Base-by-base conservation (phyloP, 2,797 vertebrate species). In the Enteromius viviparus region DNA sequence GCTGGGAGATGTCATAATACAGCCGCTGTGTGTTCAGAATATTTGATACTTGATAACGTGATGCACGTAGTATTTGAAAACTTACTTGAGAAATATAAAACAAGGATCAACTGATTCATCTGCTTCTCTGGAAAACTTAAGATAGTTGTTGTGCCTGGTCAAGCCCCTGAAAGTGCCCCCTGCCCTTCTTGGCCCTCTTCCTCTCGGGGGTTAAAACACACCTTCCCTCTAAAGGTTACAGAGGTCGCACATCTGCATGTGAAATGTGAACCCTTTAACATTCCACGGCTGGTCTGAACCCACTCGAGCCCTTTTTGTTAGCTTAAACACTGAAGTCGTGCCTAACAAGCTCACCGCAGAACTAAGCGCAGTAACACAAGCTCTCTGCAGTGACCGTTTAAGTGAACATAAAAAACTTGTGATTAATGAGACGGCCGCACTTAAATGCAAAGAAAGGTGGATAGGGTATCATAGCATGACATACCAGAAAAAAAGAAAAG, bases 191-290 rank as follows among this genome's bases (percentile, higher is more conserved):
- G 86, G 90, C 85, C 89, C 85, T 90, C 89, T 91, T 89, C 88
- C 90, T 89, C 86, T 90, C 87, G 78, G 91, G 92, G 93, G 94
- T 94, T 94, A 94, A 95, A 94, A 93, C 92, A 89, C 94, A 93
- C 91, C 92, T 94, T 94, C 95, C 84, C 87, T 90, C 90, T 94
- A 95, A 91, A 94, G 94, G 96, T 95, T 94, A 95, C 94, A 89
- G 93, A 91, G 94, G 96, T 96, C 95, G 95, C 94, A 97, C 96
- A 97, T 98, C 96, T 98, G 96, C 95, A 96, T 97, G 96, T 97
- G 96, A 97, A 97, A 97, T 96, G 95, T 95, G 95, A 96, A 97
- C 96, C 91, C 95, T 95, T 95, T 96, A 96, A 97, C 96, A 97
- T 97, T 96, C 96, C 96, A 94, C 93, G 93, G 95, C 96, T 95